phyloP scores from a whole-genome alignment of 2,888 invertebrate species.

The Nephrotoma guestfalica region DNA sequence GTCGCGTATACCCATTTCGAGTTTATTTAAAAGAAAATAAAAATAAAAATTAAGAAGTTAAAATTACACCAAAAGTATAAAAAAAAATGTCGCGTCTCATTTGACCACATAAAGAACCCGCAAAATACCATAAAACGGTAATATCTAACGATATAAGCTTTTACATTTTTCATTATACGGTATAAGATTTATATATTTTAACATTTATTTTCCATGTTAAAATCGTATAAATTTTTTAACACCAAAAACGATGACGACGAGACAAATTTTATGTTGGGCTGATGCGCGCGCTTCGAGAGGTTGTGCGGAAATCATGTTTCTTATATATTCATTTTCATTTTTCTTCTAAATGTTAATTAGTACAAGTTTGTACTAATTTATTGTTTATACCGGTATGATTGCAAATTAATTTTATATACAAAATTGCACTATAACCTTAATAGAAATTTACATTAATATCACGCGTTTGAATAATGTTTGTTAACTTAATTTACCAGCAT shows the following conservation, averaged over 20 bases:
- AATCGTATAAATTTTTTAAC: neutral
- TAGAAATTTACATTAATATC: too few relatives aligned
- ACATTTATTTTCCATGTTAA: conserved; percentile 1
- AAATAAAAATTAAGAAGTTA: neutral
- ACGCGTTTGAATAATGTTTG: too few relatives aligned
- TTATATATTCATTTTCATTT: too few relatives aligned
- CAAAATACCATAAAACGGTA: neutral
- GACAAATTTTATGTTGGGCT: neutral
- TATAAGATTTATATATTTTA: neutral
- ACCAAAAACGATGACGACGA: neutral
- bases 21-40: neutral
- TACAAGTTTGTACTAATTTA: too few relatives aligned
- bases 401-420: too few relatives aligned
- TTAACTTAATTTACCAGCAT: too few relatives aligned
- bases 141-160: neutral
- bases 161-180: neutral
- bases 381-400: too few relatives aligned
- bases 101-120: neutral
- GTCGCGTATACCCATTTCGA: neutral
- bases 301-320: neutral
- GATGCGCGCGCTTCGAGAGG: neutral
- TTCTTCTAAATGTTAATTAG: too few relatives aligned
- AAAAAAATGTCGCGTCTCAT: neutral
- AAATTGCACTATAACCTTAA: too few relatives aligned
- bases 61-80: neutral